A percentile compares a stretch with the other conserved stretches of the same genome.
These are phyloP conservation scores for Hyles euphorbiae DNA, from an alignment of 1,140 invertebrate genomes.

Conservation along the genomic window DNA sequence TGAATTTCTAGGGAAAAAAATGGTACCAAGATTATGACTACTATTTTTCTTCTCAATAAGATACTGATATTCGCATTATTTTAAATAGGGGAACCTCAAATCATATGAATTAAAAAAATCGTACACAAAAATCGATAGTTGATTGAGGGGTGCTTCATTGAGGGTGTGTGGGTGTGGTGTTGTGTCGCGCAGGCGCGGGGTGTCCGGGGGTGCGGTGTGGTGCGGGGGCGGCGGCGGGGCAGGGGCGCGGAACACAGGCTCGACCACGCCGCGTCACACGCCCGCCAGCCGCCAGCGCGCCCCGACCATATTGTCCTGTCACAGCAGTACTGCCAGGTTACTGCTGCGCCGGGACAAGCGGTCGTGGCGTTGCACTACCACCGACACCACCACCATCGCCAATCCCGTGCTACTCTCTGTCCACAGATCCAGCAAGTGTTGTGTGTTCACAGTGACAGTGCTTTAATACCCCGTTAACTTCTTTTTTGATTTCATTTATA, in stretches of 20 bases:
- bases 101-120: too few species aligned
- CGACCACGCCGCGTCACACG: slow-evolving; percentile 62
- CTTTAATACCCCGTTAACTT: too few species aligned
- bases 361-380: slow-evolving; percentile 66
- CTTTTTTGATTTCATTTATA: too few species aligned
- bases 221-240: slow-evolving; percentile 30
- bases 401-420: neutral
- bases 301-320: slow-evolving; percentile 94
- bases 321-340: slow-evolving; percentile 91
- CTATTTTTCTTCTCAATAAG: too few species aligned
- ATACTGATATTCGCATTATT: too few species aligned
- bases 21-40: too few species aligned
- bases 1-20: too few species aligned
- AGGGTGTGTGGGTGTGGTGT: slow-evolving; percentile 41
- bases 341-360: slow-evolving; percentile 93
- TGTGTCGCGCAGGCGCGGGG: slow-evolving; percentile 31
- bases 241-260: slow-evolving; percentile 32
- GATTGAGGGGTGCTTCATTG: slow-evolving; percentile 68
- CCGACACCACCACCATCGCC: slow-evolving; percentile 8
- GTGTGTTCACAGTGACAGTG: too few species aligned
- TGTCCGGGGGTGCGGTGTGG: slow-evolving; percentile 12
- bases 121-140: slow-evolving; percentile 54
- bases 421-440: slow-evolving; percentile 5
- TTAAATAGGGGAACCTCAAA: too few species aligned
- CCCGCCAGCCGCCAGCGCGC: slow-evolving; percentile 47